Evolutionary conservation across 2,113 vertebrate species (phyloP).

Genomic region (Ochotona curzoniae): DNA sequence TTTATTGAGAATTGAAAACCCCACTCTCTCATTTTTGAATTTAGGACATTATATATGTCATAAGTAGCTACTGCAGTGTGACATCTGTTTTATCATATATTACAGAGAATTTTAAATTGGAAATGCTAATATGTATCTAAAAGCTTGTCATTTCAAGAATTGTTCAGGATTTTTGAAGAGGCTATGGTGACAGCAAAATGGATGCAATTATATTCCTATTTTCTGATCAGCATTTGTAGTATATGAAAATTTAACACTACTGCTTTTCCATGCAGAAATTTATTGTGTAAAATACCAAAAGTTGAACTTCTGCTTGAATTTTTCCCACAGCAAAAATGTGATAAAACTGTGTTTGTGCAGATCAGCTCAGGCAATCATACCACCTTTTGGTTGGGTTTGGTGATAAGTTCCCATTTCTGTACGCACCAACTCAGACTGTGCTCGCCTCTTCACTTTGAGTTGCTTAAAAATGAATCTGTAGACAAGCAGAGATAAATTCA

Average conservation of each 20-base stretch:
- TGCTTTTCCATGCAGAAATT: slow-evolving; percentile 76
- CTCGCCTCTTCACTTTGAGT: neutral
- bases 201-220: slow-evolving; percentile 91
- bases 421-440: neutral
- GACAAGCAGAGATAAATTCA: slow-evolving; percentile 51
- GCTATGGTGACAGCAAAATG: slow-evolving; percentile 92
- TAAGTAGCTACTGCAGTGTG: slow-evolving; percentile 86
- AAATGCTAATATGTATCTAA: slow-evolving; percentile 92
- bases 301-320: slow-evolving; percentile 68
- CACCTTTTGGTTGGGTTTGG: neutral
- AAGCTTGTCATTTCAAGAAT: slow-evolving; percentile 92
- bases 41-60: slow-evolving; percentile 89
- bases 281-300: slow-evolving; percentile 68
- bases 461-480: slow-evolving; percentile 33
- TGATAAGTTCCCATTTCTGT: neutral
- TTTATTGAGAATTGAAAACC: slow-evolving; percentile 85
- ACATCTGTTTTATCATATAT: slow-evolving; percentile 89
- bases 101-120: slow-evolving; percentile 88
- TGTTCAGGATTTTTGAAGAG: slow-evolving; percentile 90
- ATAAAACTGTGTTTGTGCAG: slow-evolving; percentile 70
- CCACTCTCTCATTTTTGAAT: slow-evolving; percentile 87
- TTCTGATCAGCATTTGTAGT: slow-evolving; percentile 88
- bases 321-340: slow-evolving; percentile 33
- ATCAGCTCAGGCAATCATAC: slow-evolving; percentile 43
- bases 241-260: slow-evolving; percentile 85